Conservation (phyloP, 1,140 invertebrate genomes). For the Panagrolaimus sp. region DNA sequence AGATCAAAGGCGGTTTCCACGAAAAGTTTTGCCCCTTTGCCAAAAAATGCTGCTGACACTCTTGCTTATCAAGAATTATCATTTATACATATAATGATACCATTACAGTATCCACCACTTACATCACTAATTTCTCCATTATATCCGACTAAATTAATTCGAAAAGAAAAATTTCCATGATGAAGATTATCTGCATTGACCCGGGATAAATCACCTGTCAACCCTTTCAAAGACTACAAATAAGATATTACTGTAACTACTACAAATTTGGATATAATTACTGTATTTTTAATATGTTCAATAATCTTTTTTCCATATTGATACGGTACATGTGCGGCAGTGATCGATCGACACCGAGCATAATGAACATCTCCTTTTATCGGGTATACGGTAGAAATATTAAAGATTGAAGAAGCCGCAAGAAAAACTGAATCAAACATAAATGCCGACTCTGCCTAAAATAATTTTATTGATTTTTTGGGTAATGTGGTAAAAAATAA, state of each 20-base stretch:
- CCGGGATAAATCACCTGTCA: conserved; percentile 50
- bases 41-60: too few species aligned
- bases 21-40: too few species aligned
- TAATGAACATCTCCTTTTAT: conserved; percentile 37
- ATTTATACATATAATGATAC: too few species aligned
- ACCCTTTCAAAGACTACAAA: conserved; percentile 42
- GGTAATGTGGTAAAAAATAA: background rate
- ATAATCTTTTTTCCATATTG: conserved; percentile 49
- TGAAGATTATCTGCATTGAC: conserved; percentile 26
- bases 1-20: background rate
- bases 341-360: conserved; percentile 42
- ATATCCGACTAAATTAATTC: conserved; percentile 56
- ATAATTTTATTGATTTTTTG: background rate
- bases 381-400: conserved; percentile 26
- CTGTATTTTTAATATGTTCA: conserved; percentile 40
- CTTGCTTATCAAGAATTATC: too few species aligned
- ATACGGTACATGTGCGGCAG: conserved; percentile 38
- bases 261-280: conserved; percentile 27
- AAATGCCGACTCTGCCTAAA: conserved; percentile 53
- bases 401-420: conserved; percentile 41
- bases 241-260: background rate
- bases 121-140: conserved; percentile 53
- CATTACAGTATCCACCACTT: too few species aligned
- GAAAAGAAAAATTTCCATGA: conserved; percentile 53
- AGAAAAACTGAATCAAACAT: conserved; percentile 53